A percentile compares a stretch with the other conserved stretches of the same genome.
Conservation (phyloP, 2,888 invertebrate genomes). For the Acanthosepion lycidas region DNA sequence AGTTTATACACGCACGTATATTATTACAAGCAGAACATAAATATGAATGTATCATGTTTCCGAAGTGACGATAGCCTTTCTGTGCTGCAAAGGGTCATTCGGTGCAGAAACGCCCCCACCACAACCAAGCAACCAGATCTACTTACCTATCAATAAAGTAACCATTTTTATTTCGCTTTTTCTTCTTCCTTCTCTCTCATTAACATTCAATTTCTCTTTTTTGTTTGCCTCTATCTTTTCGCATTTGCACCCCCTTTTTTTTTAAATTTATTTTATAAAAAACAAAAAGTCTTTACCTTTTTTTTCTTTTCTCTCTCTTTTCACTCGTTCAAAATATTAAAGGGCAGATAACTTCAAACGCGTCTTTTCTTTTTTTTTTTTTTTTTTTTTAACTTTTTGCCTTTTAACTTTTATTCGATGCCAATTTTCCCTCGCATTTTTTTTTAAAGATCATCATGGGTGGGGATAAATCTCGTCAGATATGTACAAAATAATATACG, state of each 20-base stretch:
- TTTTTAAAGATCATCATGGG: not conserved
- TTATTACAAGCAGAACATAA: not conserved
- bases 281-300: not conserved
- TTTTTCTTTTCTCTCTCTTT: not conserved
- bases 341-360: not conserved
- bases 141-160: not conserved
- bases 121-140: not conserved
- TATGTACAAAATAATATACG: not conserved
- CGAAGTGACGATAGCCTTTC: not conserved
- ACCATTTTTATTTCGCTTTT: not conserved
- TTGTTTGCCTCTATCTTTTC: not conserved
- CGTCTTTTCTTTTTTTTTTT: not conserved
- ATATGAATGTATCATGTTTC: not conserved
- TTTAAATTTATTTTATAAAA: not conserved
- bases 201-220: too few relatives aligned
- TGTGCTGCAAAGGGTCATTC: not conserved
- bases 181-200: not conserved
- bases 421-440: not conserved
- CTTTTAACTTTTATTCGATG: not conserved
- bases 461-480: not conserved
- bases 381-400: too few relatives aligned
- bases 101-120: slow-evolving; percentile 12
- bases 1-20: not conserved
- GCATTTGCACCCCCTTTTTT: not conserved
- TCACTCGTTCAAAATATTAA: not conserved